A percentile compares a stretch with the other conserved stretches of the same genome.
phyloP scores from a whole-genome alignment of 1,140 invertebrate genomes.

The Macrosteles quadrilineatus region DNA sequence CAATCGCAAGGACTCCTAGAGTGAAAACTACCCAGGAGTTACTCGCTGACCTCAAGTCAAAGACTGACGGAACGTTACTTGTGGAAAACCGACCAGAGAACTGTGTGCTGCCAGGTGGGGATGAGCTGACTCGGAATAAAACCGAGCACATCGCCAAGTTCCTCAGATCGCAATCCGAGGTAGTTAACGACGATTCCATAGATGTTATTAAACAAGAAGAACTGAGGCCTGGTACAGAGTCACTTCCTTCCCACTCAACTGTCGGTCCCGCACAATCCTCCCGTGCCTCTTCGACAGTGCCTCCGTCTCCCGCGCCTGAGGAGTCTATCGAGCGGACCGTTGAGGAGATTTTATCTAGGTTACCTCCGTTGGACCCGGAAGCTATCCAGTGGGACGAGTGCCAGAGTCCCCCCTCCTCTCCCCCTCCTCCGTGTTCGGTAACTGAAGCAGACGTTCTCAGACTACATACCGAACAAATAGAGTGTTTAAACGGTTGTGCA shows the following conservation, averaged over 20 bases:
- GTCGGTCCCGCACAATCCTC: neutral
- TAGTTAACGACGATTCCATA: conserved; percentile 37
- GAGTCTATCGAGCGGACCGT: conserved; percentile 44
- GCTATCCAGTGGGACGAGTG: conserved; percentile 56
- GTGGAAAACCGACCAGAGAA: conserved; percentile 41
- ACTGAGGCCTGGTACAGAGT: conserved; percentile 28
- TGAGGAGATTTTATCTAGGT: conserved; percentile 59
- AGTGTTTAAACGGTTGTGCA: conserved; percentile 64
- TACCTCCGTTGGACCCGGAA: conserved; percentile 63
- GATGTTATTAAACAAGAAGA: conserved; percentile 32
- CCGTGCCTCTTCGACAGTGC: conserved; percentile 5
- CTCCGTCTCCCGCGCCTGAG: conserved; percentile 24
- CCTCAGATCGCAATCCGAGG: conserved; percentile 51
- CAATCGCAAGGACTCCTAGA: conserved; percentile 65
- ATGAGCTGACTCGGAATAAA: conserved; percentile 50
- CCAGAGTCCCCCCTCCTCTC: conserved; percentile 43
- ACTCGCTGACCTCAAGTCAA: conserved; percentile 72
- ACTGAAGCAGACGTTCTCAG: conserved; percentile 50
- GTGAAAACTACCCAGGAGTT: conserved; percentile 85
- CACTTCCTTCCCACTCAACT: conserved; percentile 27
- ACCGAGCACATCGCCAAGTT: conserved; percentile 60
- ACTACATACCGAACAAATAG: conserved; percentile 52
- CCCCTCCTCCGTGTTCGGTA: conserved; percentile 39
- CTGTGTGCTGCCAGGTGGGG: conserved; percentile 50
- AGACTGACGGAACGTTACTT: conserved; percentile 44